These are phyloP conservation scores for Labeo calbasu DNA, from an alignment of 2,797 vertebrate species.

Conservation along the genomic window DNA sequence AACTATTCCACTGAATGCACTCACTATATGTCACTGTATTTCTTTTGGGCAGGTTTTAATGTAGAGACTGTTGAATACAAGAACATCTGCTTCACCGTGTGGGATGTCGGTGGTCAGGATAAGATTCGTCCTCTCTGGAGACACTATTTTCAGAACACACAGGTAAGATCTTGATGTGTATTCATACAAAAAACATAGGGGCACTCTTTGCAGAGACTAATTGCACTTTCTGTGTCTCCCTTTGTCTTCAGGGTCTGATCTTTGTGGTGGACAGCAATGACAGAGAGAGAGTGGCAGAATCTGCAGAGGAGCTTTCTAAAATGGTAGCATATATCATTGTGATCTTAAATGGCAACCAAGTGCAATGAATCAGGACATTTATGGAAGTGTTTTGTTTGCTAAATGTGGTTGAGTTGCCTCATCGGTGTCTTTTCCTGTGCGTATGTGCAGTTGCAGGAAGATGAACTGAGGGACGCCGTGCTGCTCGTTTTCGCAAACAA, in stretches of 20 bases:
- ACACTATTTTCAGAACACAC: constrained; percentile 95
- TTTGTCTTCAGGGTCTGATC: constrained; percentile 84
- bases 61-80: constrained; percentile 94
- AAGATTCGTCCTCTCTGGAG: constrained; percentile 93
- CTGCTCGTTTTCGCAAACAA: constrained; percentile 91
- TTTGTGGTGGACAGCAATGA: constrained; percentile 95
- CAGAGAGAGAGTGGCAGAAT: constrained; percentile 87
- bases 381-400: neutral
- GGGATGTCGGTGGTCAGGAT: constrained; percentile 94
- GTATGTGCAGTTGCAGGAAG: constrained; percentile 79
- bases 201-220: neutral
- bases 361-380: neutral
- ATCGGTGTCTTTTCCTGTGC: constrained; percentile 30
- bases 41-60: constrained; percentile 83
- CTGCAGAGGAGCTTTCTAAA: constrained; percentile 87
- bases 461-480: constrained; percentile 85
- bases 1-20: neutral
- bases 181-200: neutral
- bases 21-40: neutral
- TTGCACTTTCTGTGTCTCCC: neutral
- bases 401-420: constrained; percentile 33
- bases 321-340: constrained; percentile 78
- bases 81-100: constrained; percentile 94
- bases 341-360: neutral
- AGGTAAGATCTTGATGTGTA: constrained; percentile 70